These are phyloP conservation scores for Euclidia mi DNA, from an alignment of 2,888 invertebrate species.

Conservation along the genomic window DNA sequence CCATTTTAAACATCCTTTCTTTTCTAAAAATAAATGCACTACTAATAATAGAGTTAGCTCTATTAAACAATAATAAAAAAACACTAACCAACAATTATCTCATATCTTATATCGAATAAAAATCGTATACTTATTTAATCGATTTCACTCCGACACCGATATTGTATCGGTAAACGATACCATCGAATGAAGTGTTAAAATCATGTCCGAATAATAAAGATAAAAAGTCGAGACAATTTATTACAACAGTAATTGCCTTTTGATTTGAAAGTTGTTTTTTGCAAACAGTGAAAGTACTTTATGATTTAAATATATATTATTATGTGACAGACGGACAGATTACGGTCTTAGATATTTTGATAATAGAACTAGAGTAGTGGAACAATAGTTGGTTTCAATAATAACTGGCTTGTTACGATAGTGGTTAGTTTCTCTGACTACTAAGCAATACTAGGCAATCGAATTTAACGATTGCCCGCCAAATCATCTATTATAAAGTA, in stretches of 20 bases:
- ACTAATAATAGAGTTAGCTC: too few species aligned
- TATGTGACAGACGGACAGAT: not conserved
- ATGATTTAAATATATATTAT: not conserved
- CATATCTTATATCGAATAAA: conserved; percentile 1
- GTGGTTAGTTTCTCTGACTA: too few species aligned
- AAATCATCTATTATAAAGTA: too few species aligned
- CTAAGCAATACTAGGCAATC: too few species aligned
- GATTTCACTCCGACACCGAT: conserved; percentile 32
- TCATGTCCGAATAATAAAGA: conserved; percentile 32
- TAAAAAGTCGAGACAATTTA: conserved; percentile 7
- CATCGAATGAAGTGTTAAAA: conserved; percentile 16
- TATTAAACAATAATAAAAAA: too few species aligned
- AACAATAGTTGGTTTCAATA: too few species aligned
- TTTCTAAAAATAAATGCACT: too few species aligned
- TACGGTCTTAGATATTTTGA: too few species aligned
- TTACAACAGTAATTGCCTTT: conserved; percentile 5
- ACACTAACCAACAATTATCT: not conserved
- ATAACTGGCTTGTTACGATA: too few species aligned
- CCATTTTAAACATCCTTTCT: too few species aligned
- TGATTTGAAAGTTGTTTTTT: conserved; percentile 20
- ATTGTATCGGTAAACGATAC: conserved; percentile 19
- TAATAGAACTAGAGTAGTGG: too few species aligned
- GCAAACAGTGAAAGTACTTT: conserved; percentile 14
- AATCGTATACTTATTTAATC: conserved; percentile 17
- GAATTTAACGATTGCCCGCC: too few species aligned